Base-by-base conservation (phyloP, 2,888 invertebrate species). In the Halictus ligatus region DNA sequence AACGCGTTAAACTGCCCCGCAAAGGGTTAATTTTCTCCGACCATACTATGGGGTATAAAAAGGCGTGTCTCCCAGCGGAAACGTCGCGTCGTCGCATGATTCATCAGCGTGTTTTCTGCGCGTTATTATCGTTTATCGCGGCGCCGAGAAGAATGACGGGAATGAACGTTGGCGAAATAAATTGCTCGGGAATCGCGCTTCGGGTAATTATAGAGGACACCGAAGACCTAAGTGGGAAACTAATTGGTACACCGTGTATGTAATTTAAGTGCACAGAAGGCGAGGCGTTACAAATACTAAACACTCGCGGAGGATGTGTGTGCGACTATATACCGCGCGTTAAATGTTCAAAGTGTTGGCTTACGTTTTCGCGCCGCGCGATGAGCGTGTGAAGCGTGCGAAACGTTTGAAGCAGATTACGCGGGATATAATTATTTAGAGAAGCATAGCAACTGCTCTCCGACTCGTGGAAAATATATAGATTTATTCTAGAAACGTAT, bases 31-130 rank as follows among this genome's bases (percentile, higher is more conserved):
- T 50, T 18, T 50, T 18, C 50, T 18, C 1, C 2, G 50, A 18
- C 18, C 18, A 21, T 15, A 18, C 40, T 40, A 40, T 25, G 25
- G n/a, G 13, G 25, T 13, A 25, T 2, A 35, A 46, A 75, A 64
- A 46, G 21, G 21, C 54, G 25, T 40, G 43, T 5, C 18, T 35
- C 3, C 1, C 0, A 7, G n/a, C 46, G 29, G 21, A 43, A 43
- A 64, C 15, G 72, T 6, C 29, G 35, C 35, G 35, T 35, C 35
- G 35, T n/a, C 54, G 54, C 8, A 54, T 54, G 54, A 54, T 54
- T 54, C 50, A 46, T 79, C 79, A 46, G 18, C 29, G 29, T 78
- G 64, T 50, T 74, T 48, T 73, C 67, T 15, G 80, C 54, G 69
- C 58, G 60, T 75, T 58, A 60, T n/a, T 69, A 48, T 79, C 69